phyloP scores from a whole-genome alignment of 1,140 invertebrate genomes.

The Drosophila baimaii region DNA sequence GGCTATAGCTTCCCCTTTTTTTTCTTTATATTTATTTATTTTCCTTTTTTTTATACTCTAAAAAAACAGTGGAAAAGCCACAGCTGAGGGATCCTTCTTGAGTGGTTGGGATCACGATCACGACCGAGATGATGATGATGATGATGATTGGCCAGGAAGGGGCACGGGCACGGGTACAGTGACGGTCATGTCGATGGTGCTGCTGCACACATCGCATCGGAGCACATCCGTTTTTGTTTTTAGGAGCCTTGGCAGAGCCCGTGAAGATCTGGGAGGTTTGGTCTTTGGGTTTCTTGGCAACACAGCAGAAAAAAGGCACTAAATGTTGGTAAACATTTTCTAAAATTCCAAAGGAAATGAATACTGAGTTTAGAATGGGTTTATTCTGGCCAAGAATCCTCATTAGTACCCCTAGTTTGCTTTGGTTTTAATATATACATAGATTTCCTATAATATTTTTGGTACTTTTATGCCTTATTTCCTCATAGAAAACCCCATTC shows the following conservation, averaged over 20 bases:
- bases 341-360: too few species aligned
- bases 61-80: conserved; percentile 16
- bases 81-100: conserved; percentile 22
- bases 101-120: conserved; percentile 33
- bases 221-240: conserved; percentile 69
- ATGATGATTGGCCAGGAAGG: conserved; percentile 10
- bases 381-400: too few species aligned
- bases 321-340: neutral
- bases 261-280: conserved; percentile 27
- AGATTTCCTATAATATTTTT: too few species aligned
- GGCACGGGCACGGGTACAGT: neutral
- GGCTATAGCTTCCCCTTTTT: neutral
- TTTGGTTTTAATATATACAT: too few species aligned
- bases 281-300: neutral
- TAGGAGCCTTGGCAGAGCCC: conserved; percentile 21
- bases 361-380: too few species aligned
- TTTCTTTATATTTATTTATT: conserved; percentile 1
- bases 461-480: too few species aligned
- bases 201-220: conserved; percentile 39
- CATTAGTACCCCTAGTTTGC: too few species aligned
- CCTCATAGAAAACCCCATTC: too few species aligned
- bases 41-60: too few species aligned
- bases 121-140: conserved; percentile 25
- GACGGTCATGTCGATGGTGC: conserved; percentile 36
- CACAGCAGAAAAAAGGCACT: conserved; percentile 1